Conservation (phyloP, 1,140 invertebrate species). For the Diabrotica undecimpunctata region DNA sequence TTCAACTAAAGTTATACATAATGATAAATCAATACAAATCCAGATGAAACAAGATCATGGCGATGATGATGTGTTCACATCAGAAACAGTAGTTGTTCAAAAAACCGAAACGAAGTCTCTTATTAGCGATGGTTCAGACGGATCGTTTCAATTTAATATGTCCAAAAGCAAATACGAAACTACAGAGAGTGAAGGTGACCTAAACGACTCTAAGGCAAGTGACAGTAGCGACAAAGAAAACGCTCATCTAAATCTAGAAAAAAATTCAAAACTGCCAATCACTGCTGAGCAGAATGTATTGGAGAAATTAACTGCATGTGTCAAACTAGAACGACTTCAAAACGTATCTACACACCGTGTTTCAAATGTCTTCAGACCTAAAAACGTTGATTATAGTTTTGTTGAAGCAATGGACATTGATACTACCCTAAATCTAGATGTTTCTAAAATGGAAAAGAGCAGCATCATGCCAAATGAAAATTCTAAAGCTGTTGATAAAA, state of each 20-base stretch:
- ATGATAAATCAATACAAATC: neutral
- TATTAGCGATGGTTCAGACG: constrained; percentile 20
- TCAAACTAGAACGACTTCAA: neutral
- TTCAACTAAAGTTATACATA: neutral
- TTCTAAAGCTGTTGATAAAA: constrained; percentile 5
- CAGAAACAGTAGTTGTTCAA: neutral
- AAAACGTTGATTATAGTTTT: constrained; percentile 22
- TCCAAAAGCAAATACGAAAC: constrained; percentile 6
- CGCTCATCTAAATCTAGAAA: constrained; percentile 9
- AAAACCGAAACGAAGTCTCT: neutral
- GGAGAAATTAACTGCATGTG: neutral
- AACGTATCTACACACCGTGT: constrained; percentile 4
- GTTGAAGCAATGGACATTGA: constrained; percentile 28
- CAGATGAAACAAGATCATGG: neutral
- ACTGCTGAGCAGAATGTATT: neutral
- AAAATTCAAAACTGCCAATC: neutral
- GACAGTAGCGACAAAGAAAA: constrained; percentile 26
- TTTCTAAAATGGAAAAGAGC: constrained; percentile 5
- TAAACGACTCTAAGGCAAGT: constrained; percentile 18
- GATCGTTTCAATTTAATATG: constrained; percentile 21
- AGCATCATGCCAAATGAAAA: neutral
- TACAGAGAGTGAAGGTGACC: neutral
- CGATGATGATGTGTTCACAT: neutral
- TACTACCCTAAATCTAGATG: constrained; percentile 10
- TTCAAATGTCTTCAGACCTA: constrained; percentile 27